Evolutionary conservation across 2,888 invertebrate genomes (phyloP).

Genomic region (Sthenelais limicola): DNA sequence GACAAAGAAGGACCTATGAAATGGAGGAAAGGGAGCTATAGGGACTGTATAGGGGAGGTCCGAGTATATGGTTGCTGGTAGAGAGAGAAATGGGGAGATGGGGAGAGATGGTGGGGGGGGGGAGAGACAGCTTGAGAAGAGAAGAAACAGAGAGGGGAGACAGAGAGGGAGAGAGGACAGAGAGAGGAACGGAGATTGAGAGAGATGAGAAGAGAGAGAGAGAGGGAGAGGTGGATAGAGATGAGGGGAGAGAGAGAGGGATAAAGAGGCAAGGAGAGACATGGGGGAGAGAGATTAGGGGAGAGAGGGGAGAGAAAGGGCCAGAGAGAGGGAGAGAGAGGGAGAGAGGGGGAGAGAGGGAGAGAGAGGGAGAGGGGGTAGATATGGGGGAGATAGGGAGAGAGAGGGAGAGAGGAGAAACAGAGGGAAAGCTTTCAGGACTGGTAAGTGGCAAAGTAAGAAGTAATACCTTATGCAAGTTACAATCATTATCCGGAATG

Average conservation of each 20-base stretch:
- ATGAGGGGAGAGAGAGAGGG: not conserved
- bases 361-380: not conserved
- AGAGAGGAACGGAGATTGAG: too few species aligned
- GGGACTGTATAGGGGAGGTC: not conserved
- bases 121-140: not conserved
- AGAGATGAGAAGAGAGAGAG: not conserved
- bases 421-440: too few species aligned
- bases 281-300: not conserved
- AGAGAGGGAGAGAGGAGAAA: too few species aligned
- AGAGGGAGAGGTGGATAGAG: not conserved
- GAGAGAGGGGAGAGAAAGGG: not conserved
- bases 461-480: too few species aligned
- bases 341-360: not conserved
- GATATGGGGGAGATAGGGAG: not conserved
- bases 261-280: not conserved
- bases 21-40: not conserved
- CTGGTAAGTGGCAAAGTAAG: too few species aligned
- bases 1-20: too few species aligned
- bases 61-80: not conserved
- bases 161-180: not conserved
- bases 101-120: not conserved
- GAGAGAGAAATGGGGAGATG: not conserved
- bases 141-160: conserved; percentile 12
- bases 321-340: not conserved
- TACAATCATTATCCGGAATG: too few species aligned